Conservation (phyloP, 2,888 invertebrate genomes). For the Spatulosminthurus flaviceps region DNA sequence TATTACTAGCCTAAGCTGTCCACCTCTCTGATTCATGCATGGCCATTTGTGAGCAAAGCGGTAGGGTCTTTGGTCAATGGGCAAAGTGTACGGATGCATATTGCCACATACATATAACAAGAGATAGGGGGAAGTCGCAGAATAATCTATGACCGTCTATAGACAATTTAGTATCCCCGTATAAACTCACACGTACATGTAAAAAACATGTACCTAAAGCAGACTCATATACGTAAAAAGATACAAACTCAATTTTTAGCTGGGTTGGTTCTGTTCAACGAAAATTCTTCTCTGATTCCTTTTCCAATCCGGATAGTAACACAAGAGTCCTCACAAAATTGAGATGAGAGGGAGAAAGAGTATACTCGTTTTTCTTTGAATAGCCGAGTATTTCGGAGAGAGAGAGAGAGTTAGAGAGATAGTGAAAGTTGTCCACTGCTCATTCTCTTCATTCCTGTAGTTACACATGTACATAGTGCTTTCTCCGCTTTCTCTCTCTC, state of each 20-base stretch:
- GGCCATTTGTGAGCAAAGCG: constrained; percentile 1
- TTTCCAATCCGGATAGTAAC: constrained; percentile 18
- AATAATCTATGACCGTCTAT: too few relatives aligned
- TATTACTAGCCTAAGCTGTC: not conserved
- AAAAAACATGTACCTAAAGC: too few relatives aligned
- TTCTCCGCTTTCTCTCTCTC: constrained; percentile 20
- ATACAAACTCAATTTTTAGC: constrained; percentile 9
- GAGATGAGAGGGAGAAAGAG: constrained; percentile 15
- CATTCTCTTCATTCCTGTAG: constrained; percentile 13
- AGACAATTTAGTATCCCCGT: too few relatives aligned
- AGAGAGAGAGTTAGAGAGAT: constrained; percentile 16
- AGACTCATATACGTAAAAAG: too few relatives aligned
- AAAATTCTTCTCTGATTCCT: not conserved
- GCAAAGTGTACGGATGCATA: too few relatives aligned
- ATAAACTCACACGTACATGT: too few relatives aligned
- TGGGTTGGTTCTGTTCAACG: not conserved
- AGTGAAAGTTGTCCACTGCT: constrained; percentile 23
- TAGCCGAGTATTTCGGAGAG: constrained; percentile 1
- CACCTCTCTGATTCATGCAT: constrained; percentile 4
- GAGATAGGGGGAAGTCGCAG: not conserved
- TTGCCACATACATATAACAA: too few relatives aligned
- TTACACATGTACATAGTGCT: constrained; percentile 15
- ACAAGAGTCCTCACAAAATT: not conserved
- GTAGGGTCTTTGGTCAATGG: not conserved
- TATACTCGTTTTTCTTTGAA: not conserved